A percentile compares a stretch with the other conserved stretches of the same genome.
These are phyloP conservation scores for Silvanus unidentatus DNA, from an alignment of 2,888 invertebrate genomes.

Conservation along the genomic window DNA sequence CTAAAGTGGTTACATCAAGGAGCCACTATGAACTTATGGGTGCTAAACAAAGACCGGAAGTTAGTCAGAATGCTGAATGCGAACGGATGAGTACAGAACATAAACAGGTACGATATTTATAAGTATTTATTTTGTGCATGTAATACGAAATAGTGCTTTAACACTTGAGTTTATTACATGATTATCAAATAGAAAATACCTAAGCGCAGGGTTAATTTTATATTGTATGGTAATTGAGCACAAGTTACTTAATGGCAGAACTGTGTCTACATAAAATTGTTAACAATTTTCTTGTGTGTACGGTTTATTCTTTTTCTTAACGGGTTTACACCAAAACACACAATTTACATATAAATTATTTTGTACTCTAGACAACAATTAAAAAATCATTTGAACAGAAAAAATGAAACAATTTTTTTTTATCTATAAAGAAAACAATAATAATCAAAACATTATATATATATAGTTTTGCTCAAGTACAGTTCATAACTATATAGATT, in stretches of 20 bases:
- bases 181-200: not conserved
- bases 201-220: not conserved
- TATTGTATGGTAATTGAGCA: slow-evolving; percentile 4
- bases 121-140: slow-evolving; percentile 4
- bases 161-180: slow-evolving; percentile 4
- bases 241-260: not conserved
- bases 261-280: slow-evolving; percentile 1
- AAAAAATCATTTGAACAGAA: too few species aligned
- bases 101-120: slow-evolving; percentile 32
- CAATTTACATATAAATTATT: too few species aligned
- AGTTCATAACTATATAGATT: too few species aligned
- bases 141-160: not conserved
- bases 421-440: too few species aligned
- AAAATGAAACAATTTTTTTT: too few species aligned
- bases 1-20: slow-evolving; percentile 38
- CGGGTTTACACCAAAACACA: too few species aligned
- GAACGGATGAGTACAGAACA: slow-evolving; percentile 30
- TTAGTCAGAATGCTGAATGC: slow-evolving; percentile 30
- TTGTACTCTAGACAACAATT: too few species aligned
- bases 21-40: slow-evolving; percentile 40
- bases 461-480: too few species aligned
- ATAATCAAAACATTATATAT: too few species aligned
- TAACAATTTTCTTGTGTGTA: slow-evolving; percentile 1
- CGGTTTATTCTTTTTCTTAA: too few species aligned
- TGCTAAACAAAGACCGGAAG: slow-evolving; percentile 40